Percentiles rank a stretch among this genome's conserved stretches.
phyloP scores from a whole-genome alignment of 2,797 vertebrate genomes.

The Galago senegalensis region DNA sequence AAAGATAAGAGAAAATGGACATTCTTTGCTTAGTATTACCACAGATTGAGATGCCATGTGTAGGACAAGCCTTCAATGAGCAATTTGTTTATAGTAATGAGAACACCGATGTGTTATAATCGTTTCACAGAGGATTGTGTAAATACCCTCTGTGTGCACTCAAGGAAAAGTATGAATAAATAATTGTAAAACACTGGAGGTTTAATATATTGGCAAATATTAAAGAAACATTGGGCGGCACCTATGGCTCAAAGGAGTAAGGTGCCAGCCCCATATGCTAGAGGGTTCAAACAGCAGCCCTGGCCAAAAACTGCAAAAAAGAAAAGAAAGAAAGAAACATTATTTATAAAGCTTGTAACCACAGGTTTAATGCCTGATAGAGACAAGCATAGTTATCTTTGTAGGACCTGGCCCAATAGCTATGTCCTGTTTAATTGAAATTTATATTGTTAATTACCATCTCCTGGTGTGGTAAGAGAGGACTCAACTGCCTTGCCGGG shows the following conservation, averaged over 20 bases:
- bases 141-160: neutral
- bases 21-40: neutral
- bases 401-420: neutral
- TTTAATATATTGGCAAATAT: conserved; percentile 44
- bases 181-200: neutral
- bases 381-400: neutral
- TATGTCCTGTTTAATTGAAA: conserved; percentile 34
- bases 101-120: neutral
- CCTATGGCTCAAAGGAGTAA: too few relatives aligned
- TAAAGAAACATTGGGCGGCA: conserved; percentile 23
- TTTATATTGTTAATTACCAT: conserved; percentile 64
- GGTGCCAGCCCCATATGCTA: too few relatives aligned
- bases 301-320: too few relatives aligned
- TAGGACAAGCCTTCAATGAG: neutral
- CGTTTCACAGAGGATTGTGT: neutral
- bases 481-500: neutral
- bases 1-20: conserved; percentile 44
- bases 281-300: too few relatives aligned
- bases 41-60: conserved; percentile 3
- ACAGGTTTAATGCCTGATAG: conserved; percentile 5
- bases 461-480: neutral
- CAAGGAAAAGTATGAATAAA: conserved; percentile 39
- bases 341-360: conserved; percentile 10
- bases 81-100: conserved; percentile 16
- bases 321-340: conserved; percentile 14